These are phyloP conservation scores for Cepaea hortensis DNA, from an alignment of 2,888 invertebrate species.

Conservation along the genomic window DNA sequence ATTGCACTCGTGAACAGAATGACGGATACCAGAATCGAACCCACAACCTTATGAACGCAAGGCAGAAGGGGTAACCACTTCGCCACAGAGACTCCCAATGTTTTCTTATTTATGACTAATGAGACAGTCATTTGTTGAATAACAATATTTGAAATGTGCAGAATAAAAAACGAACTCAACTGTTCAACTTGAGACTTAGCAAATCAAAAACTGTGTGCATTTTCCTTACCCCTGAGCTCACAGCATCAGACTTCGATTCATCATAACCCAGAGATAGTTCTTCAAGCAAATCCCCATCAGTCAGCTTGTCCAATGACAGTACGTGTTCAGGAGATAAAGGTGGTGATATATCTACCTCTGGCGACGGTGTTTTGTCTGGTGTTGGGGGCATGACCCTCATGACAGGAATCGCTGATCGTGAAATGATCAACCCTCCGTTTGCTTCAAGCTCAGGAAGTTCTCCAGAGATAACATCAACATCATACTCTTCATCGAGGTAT, in stretches of 20 bases:
- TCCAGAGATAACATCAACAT: background rate
- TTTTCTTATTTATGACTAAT: no score
- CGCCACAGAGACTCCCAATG: no score
- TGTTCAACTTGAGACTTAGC: no score
- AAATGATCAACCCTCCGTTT: slow-evolving; percentile 13
- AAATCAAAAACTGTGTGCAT: background rate
- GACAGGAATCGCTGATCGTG: slow-evolving; percentile 27
- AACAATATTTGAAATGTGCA: no score
- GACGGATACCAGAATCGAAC: no score
- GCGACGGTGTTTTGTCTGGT: background rate
- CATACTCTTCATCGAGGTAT: background rate
- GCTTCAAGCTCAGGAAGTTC: background rate
- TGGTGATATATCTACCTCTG: slow-evolving; percentile 2
- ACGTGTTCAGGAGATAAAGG: background rate
- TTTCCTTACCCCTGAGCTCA: slow-evolving; percentile 12
- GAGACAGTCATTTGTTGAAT: no score
- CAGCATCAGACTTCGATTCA: background rate
- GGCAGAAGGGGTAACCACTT: no score
- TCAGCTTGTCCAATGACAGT: background rate
- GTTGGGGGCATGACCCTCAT: slow-evolving; percentile 26
- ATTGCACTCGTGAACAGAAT: no score
- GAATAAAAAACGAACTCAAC: no score
- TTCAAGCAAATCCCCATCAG: background rate
- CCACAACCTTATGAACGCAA: no score
- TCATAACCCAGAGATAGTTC: background rate